Percentiles rank a stretch among this genome's conserved stretches.
Evolutionary conservation across 2,113 vertebrate genomes (phyloP).

Genomic region (Mormoops blainvillei): DNA sequence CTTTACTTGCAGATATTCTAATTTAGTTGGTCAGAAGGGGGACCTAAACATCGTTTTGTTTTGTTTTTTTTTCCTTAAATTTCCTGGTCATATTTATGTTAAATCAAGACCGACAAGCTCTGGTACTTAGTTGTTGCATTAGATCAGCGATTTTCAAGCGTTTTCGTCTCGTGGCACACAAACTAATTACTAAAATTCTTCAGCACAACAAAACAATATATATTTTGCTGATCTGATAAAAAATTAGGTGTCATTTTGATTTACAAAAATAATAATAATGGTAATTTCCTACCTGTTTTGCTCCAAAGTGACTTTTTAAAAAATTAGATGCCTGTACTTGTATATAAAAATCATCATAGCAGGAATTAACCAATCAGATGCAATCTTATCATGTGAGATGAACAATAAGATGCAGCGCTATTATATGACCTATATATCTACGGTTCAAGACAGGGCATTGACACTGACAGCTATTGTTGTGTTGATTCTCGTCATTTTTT

Average conservation of each 20-base stretch:
- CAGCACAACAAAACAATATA: background rate
- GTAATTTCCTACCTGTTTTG: background rate
- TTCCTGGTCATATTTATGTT: background rate
- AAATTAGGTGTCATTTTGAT: background rate
- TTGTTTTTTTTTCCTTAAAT: background rate
- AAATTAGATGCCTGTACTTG: background rate
- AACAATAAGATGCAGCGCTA: background rate
- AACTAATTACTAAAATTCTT: background rate
- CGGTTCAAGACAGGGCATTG: background rate
- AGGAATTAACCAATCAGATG: background rate
- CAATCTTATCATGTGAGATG: background rate
- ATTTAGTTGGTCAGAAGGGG: conserved; percentile 12
- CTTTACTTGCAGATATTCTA: conserved; percentile 30
- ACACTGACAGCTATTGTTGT: background rate
- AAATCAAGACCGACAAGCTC: background rate
- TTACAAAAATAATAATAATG: background rate
- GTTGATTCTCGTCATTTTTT: background rate
- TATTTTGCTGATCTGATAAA: background rate
- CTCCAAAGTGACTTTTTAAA: background rate
- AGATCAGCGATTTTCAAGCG: background rate
- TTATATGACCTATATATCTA: background rate
- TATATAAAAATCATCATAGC: no score
- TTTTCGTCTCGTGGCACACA: background rate
- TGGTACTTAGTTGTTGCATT: background rate
- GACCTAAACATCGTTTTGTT: background rate